Evolutionary conservation across 2,113 vertebrate genomes (phyloP).

Genomic region (Tenrec ecaudatus): DNA sequence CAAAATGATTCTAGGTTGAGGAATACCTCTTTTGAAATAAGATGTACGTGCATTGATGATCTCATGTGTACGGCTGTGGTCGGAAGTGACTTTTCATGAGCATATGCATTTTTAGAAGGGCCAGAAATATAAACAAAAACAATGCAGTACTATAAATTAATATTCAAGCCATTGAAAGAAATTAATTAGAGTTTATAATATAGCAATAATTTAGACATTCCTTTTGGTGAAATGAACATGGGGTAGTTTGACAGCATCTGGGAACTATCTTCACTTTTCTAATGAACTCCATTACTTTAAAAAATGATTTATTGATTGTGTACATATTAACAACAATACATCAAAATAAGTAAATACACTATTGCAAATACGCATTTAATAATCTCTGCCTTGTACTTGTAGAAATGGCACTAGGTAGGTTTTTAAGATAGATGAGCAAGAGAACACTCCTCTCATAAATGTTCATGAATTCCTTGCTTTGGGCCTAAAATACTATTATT

Average conservation of each 20-base stretch:
- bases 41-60: background rate
- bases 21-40: background rate
- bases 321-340: background rate
- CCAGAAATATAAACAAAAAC: background rate
- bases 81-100: background rate
- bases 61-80: background rate
- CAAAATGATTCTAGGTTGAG: background rate
- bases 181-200: background rate
- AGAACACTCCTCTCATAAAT: background rate
- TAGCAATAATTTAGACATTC: constrained; percentile 12
- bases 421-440: background rate
- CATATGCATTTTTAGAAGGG: background rate
- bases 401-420: background rate
- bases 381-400: background rate
- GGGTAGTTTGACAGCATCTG: background rate
- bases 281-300: background rate
- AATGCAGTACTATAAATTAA: background rate
- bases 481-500: background rate
- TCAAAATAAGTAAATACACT: background rate
- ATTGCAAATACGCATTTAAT: background rate
- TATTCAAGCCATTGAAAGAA: background rate
- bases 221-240: background rate
- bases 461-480: background rate
- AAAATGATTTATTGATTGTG: background rate
- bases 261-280: background rate